A percentile compares a stretch with the other conserved stretches of the same genome.
Conservation (phyloP, 2,888 invertebrate genomes). For the Prionchulus punctatus region DNA sequence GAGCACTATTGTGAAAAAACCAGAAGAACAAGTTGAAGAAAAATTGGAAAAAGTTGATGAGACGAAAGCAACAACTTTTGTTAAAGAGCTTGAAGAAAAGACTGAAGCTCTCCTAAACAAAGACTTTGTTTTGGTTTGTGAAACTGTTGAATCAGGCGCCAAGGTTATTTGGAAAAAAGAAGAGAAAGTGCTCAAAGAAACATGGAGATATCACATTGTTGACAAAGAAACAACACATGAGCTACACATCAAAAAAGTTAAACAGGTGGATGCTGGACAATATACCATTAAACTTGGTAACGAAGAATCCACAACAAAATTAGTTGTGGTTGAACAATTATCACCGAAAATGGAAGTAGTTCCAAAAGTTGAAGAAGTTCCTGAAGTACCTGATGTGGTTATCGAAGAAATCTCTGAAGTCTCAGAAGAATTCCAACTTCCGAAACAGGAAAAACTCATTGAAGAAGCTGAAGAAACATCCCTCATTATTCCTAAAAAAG, state of each 20-base stretch:
- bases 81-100: too few relatives aligned
- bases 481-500: conserved; percentile 3
- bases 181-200: conserved; percentile 43
- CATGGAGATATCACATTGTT: neutral
- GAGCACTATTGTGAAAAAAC: neutral
- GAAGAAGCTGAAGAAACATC: neutral
- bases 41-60: neutral
- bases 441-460: neutral
- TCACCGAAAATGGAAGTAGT: neutral
- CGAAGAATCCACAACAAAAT: neutral
- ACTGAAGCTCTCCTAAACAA: too few relatives aligned
- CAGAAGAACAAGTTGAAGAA: conserved; percentile 35
- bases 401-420: conserved; percentile 44
- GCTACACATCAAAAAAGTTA: neutral
- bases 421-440: conserved; percentile 46
- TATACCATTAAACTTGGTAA: neutral
- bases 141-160: conserved; percentile 33
- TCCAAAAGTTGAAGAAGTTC: neutral
- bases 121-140: neutral
- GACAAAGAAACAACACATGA: conserved; percentile 36
- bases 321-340: neutral
- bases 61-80: too few relatives aligned
- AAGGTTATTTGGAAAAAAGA: conserved; percentile 46
- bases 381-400: neutral
- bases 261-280: neutral